Conservation (phyloP, 1,140 invertebrate species). For the Diorhabda sublineata region DNA sequence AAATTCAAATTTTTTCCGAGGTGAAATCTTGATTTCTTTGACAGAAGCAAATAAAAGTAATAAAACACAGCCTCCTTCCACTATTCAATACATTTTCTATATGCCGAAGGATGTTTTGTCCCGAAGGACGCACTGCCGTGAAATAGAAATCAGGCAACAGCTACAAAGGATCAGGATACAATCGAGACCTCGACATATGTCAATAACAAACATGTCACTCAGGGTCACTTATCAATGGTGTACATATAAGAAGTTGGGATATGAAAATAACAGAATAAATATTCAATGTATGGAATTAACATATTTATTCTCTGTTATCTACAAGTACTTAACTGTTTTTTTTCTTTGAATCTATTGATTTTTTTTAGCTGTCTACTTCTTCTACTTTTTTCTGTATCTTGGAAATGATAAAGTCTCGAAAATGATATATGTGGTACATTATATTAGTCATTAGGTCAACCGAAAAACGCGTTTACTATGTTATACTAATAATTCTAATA, state of each 20-base stretch:
- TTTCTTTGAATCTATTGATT: too few species aligned
- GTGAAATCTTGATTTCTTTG: neutral
- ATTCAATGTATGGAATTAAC: too few species aligned
- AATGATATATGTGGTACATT: too few species aligned
- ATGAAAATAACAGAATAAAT: too few species aligned
- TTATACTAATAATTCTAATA: too few species aligned
- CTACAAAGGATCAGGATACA: neutral
- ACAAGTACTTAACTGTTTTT: too few species aligned
- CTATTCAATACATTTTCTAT: slow-evolving; percentile 1
- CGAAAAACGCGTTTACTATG: too few species aligned
- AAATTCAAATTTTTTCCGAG: neutral
- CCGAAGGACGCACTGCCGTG: neutral
- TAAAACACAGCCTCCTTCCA: neutral
- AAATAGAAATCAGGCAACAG: neutral
- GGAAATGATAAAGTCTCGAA: too few species aligned
- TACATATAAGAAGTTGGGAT: neutral
- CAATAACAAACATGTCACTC: slow-evolving; percentile 2
- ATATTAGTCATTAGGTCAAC: too few species aligned
- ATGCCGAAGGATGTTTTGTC: slow-evolving; percentile 1
- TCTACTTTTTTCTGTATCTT: too few species aligned
- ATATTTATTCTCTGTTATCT: too few species aligned
- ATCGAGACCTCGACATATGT: neutral
- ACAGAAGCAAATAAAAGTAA: slow-evolving; percentile 1
- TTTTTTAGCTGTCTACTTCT: too few species aligned
- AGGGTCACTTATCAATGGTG: neutral